A percentile compares a stretch with the other conserved stretches of the same genome.
Evolutionary conservation across 92 coral and sea anemone genomes (phyloP).

Genomic region (Nematostella vectensis): DNA sequence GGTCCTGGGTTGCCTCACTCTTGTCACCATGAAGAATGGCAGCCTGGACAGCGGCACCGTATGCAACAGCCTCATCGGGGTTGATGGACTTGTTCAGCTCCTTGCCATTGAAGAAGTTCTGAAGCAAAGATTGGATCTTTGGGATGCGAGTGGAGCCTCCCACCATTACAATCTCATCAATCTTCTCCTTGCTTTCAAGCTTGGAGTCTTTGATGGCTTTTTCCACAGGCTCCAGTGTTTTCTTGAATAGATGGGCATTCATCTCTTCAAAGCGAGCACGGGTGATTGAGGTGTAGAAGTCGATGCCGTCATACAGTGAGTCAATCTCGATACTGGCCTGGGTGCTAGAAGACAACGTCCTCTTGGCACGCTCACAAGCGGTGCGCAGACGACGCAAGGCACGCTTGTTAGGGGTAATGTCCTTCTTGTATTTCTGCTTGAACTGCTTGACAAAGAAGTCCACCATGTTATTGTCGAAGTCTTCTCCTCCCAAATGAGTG

Average conservation of each 20-base stretch:
- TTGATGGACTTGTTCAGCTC: slow-evolving; percentile 87
- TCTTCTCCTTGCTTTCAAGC: slow-evolving; percentile 15
- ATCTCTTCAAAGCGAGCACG: slow-evolving; percentile 82
- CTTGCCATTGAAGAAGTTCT: slow-evolving; percentile 46
- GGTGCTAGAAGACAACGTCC: slow-evolving; percentile 88
- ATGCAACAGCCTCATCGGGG: slow-evolving; percentile 98
- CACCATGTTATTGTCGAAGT: slow-evolving; percentile 80
- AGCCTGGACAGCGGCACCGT: slow-evolving; percentile 97
- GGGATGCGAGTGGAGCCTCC: slow-evolving; percentile 98
- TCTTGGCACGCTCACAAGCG: slow-evolving; percentile 94
- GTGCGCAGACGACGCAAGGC: slow-evolving; percentile 90
- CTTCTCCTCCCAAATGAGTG: slow-evolving; percentile 97
- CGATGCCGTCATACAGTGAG: slow-evolving; percentile 89
- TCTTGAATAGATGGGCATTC: slow-evolving; percentile 41
- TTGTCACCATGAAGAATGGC: slow-evolving; percentile 91
- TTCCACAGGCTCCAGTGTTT: slow-evolving; percentile 52
- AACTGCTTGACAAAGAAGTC: slow-evolving; percentile 64
- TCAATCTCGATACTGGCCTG: slow-evolving; percentile 85
- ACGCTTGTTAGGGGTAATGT: slow-evolving; percentile 62
- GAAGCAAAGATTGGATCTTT: slow-evolving; percentile 64
- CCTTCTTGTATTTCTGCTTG: slow-evolving; percentile 76
- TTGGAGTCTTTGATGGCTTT: slow-evolving; percentile 66
- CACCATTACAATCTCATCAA: slow-evolving; percentile 82
- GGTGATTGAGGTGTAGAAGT: slow-evolving; percentile 67
- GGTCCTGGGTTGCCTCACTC: slow-evolving; percentile 69